Evolutionary conservation across 2,113 vertebrate species (phyloP), one percentile per base, ranked within the genome.

Genomic region (Ptyas mucosa): DNA sequence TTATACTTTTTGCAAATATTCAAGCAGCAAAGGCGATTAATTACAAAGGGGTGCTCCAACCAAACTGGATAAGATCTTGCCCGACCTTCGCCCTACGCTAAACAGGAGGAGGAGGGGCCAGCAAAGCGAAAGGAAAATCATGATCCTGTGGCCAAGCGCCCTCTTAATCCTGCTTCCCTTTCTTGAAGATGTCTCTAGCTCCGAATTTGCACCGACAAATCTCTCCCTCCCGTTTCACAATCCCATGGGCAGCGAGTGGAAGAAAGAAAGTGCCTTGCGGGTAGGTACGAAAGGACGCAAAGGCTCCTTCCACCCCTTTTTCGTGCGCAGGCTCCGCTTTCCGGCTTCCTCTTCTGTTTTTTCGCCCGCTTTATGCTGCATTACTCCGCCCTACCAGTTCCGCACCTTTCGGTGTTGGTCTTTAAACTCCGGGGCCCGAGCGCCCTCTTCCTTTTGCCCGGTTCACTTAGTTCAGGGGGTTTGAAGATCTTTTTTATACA

Each of bases 201-300:
- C 8, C 53, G 11, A 3, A 4, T 89, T 55, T 15, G 69, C 8
- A 0, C 8, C 12, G 18, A 24, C 1, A 8, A 21, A 5, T 23
- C 53, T 57, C 49, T 46, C 81, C 5, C 12, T 29, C 3, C 75
- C 15, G 29, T 26, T n/a, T 24, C 53, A 5, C 86, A 34, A 1
- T 53, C 2, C 91, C 43, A 12, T 61, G 61, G 61, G 87, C 3
- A 2, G 52, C 55, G 89, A 21, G n/a, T 26, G 87, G 54, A 49
- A 20, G 52, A 1, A 85, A 29, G 53, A 2, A 9, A 90, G 7
- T 0, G 95, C 95, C 14, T 55, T 96, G 0, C 61, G 94, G 95
- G 96, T 96, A 91, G 12, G 96, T 90, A 52, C 29, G 0, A 3
- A 53, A 6, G 0, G 20, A 3, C 18, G 12, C 2, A 20, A 34